Conservation (phyloP, 2,797 vertebrate genomes). For the Parambassis ranga region DNA sequence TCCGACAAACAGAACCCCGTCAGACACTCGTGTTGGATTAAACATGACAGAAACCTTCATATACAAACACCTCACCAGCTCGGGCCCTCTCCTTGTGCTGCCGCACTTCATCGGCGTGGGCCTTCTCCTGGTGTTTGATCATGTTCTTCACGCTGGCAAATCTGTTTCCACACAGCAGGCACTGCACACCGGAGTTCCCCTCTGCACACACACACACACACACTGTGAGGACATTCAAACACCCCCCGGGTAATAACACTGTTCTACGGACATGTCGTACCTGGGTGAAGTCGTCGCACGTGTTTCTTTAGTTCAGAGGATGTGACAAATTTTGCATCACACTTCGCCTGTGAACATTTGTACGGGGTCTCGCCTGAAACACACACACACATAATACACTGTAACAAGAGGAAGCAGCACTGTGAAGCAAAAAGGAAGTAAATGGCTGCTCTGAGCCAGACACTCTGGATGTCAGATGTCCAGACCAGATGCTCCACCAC, state of each 20-base stretch:
- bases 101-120: slow-evolving; percentile 86
- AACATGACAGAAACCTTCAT: not conserved
- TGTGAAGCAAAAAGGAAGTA: no score
- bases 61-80: slow-evolving; percentile 56
- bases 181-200: slow-evolving; percentile 90
- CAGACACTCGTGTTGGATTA: no score
- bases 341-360: slow-evolving; percentile 87
- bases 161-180: slow-evolving; percentile 94
- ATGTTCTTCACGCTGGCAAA: slow-evolving; percentile 96
- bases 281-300: slow-evolving; percentile 92
- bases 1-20: not conserved
- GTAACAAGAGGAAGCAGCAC: no score
- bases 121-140: slow-evolving; percentile 95
- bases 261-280: no score
- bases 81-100: slow-evolving; percentile 75
- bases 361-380: slow-evolving; percentile 93
- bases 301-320: slow-evolving; percentile 97
- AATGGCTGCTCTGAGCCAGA: no score
- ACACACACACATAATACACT: no score
- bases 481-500: not conserved
- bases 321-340: slow-evolving; percentile 92
- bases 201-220: slow-evolving; percentile 70
- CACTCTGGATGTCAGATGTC: no score
- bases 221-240: no score
- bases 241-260: no score